Evolutionary conservation across 2,113 vertebrate species (phyloP), one percentile per base, ranked within the genome.

Genomic region (Pipra filicauda): DNA sequence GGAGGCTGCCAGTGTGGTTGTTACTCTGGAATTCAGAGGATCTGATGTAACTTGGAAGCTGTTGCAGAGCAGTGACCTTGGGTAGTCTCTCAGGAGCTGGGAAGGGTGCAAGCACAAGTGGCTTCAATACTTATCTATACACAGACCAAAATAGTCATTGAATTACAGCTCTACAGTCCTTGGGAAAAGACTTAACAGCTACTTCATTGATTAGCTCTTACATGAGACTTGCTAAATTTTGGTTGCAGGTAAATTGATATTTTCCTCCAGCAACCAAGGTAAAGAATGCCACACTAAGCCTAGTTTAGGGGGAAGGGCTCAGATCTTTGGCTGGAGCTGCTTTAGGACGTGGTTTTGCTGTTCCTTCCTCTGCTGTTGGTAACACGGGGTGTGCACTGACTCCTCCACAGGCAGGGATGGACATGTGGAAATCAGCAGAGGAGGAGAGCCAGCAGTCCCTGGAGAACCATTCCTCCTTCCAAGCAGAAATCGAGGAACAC

Each of bases 381-480:
- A 44, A 73, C 82, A 44, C 0, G 6, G 9, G 11, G 5, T 37
- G 15, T 67, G 5, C 5, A 0, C 41, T 28, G 71, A 13, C 35
- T 79, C 92, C 89, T 95, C 80, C 22, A 4, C 84, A 98, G 98
- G 23, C 91, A 20, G 85, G 94, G 3, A 96, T 91, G 76, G 90
- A 73, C 2, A 97, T 95, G 59, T 97, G 98, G 97, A 95, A 95
- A 33, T 48, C 58, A 2, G 97, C 89, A 2, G 96, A 93, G 77
- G 94, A 98, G 26, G 91, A 93, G 67, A 75, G 94, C 3, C 30
- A 22, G 6, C 86, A 2, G 12, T 97, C 97, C 86, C 61, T 98
- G 62, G 77, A 98, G 81, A 95, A 98, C 73, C 97, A 96, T 20
- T 79, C 89, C 7, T 70, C 62, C 57, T 96, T 91, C 51, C 91